Evolutionary conservation across 2,888 invertebrate species (phyloP), one percentile per base, ranked within the genome.

Genomic region (Archips xylosteana): DNA sequence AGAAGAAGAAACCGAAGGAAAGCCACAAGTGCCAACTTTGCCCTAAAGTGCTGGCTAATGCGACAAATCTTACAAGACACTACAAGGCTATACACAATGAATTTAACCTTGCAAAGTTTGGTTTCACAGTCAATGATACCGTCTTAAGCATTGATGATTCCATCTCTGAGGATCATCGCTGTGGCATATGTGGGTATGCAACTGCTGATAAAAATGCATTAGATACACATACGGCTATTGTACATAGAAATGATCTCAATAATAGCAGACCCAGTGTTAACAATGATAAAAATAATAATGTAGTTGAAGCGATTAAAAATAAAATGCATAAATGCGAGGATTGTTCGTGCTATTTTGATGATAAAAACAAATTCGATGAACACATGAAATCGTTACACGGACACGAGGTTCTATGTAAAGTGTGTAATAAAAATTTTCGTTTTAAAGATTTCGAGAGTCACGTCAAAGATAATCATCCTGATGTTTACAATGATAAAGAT

Each of bases 301-400:
- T 32, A 10, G 2, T 45, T 32, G 63, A 63, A 47, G 5, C 45
- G 8, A 4, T 6, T 47, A 47, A 62, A 13, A 12, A 32, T n/a
- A 23, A 10, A 61, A 63, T 63, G 63, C n/a, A 47, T n/a, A 47
- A 47, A 34, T 63, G 63, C 15, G 47, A 63, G 0, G 63, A 45
- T 23, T 63, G 63, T 32, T 12, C 15, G 15, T 15, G 23, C 32
- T 47, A 32, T 32, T 63, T 63, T 63, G 23, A 13, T 6, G 63
- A 63, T 12, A 47, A 63, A n/a, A 32, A 12, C 5, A 23, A 63
- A 47, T 32, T 63, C 12, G 47, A 63, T 13, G 47, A 47, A 32
- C 63, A 63, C 39, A 45, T 32, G 23, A 63, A 15, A 9, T 12
- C 1, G 13, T 15, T 42, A 3, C 47, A 63, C 6, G n/a, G 3